phyloP scores from a whole-genome alignment of 2,888 invertebrate species.

The Mycalesis mineus region DNA sequence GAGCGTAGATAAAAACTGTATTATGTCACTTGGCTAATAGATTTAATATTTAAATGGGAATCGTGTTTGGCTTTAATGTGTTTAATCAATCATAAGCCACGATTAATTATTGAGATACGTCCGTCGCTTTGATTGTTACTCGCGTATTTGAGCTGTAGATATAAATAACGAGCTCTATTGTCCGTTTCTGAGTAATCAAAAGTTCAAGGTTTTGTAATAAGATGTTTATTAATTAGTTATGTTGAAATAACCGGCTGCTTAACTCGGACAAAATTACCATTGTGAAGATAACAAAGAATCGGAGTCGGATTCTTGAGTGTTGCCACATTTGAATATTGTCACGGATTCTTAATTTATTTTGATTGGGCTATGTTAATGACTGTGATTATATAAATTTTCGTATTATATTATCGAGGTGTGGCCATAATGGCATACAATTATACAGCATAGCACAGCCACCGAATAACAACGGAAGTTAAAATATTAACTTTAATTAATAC shows the following conservation, averaged over 20 bases:
- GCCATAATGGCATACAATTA: constrained; percentile 11
- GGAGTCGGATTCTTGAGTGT: constrained; percentile 45
- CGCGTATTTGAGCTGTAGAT: constrained; percentile 54
- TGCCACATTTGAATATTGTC: constrained; percentile 36
- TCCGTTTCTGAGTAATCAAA: constrained; percentile 65
- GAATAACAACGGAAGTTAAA: constrained; percentile 2
- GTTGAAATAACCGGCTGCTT: constrained; percentile 57
- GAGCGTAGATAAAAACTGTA: constrained; percentile 72
- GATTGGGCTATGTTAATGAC: constrained; percentile 27
- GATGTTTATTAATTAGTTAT: constrained; percentile 73
- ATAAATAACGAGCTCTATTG: constrained; percentile 68
- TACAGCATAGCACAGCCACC: neutral
- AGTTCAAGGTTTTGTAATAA: constrained; percentile 69
- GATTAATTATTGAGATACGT: constrained; percentile 77
- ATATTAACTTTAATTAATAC: constrained; percentile 1
- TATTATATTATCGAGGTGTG: constrained; percentile 28
- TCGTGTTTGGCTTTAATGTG: constrained; percentile 73
- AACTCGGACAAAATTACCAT: constrained; percentile 53
- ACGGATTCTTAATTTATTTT: constrained; percentile 32
- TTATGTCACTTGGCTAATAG: constrained; percentile 72
- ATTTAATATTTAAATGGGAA: constrained; percentile 73
- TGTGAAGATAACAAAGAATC: constrained; percentile 55
- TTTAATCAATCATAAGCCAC: constrained; percentile 76
- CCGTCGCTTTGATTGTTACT: constrained; percentile 53
- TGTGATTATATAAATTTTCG: constrained; percentile 30